Evolutionary conservation across 2,797 vertebrate species (phyloP).

Genomic region (Trachops cirrhosus): DNA sequence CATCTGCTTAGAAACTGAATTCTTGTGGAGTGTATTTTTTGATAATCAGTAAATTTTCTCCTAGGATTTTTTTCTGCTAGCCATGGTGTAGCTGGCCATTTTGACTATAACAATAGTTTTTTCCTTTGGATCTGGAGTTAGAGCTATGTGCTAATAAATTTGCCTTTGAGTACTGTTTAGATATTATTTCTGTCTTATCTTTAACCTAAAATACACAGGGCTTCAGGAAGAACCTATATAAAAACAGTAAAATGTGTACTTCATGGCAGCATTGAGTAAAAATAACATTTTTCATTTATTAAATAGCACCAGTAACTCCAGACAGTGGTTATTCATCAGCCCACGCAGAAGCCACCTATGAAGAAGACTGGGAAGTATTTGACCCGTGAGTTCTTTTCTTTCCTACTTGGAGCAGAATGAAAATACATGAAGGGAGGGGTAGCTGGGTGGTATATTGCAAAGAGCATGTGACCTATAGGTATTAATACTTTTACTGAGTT

Average conservation of each 20-base stretch:
- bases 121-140: constrained; percentile 18
- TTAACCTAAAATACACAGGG: constrained; percentile 17
- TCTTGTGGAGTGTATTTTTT: constrained; percentile 1
- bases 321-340: constrained; percentile 92
- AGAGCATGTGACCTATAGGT: constrained; percentile 89
- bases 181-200: constrained; percentile 22
- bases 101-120: not conserved
- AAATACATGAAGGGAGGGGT: not conserved
- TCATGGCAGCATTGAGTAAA: constrained; percentile 11
- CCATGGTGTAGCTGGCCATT: not conserved
- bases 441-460: not conserved
- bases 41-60: constrained; percentile 9
- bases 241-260: constrained; percentile 32
- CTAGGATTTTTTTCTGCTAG: not conserved
- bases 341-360: constrained; percentile 95
- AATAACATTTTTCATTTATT: constrained; percentile 67
- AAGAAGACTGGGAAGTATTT: constrained; percentile 99
- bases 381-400: constrained; percentile 92
- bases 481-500: constrained; percentile 3
- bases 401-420: not conserved
- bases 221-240: constrained; percentile 8
- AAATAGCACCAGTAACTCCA: constrained; percentile 91
- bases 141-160: constrained; percentile 6
- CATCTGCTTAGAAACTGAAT: not conserved
- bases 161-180: constrained; percentile 32